These are phyloP conservation scores for Nemapogon koenigi DNA, from an alignment of 2,888 invertebrate genomes.

Conservation along the genomic window DNA sequence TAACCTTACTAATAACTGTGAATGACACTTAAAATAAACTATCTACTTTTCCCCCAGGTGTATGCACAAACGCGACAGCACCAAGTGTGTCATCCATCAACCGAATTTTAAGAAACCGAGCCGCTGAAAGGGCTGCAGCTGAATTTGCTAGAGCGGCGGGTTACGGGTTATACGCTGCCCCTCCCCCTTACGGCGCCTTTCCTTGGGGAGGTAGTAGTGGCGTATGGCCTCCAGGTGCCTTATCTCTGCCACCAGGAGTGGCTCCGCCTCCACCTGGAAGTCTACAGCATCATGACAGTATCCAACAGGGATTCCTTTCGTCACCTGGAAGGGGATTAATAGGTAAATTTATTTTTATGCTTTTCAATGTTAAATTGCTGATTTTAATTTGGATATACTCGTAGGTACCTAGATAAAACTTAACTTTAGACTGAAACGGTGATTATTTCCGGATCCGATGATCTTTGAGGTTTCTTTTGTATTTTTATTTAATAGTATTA, in stretches of 20 bases:
- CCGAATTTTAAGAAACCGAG: conserved; percentile 92
- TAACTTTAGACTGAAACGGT: no score
- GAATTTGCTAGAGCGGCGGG: conserved; percentile 94
- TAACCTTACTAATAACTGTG: no score
- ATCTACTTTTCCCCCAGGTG: conserved; percentile 66
- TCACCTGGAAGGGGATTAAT: conserved; percentile 20
- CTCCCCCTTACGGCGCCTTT: conserved; percentile 71
- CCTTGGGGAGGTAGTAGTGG: conserved; percentile 54
- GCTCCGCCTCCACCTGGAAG: conserved; percentile 36
- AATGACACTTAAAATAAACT: no score
- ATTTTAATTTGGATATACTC: no score
- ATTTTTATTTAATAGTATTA: no score
- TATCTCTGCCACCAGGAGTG: conserved; percentile 58
- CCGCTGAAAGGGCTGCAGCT: conserved; percentile 94
- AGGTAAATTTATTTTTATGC: no score
- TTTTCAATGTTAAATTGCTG: no score
- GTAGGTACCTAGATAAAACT: no score
- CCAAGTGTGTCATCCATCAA: conserved; percentile 98
- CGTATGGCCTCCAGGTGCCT: conserved; percentile 66
- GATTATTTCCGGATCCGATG: no score
- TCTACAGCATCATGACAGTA: conserved; percentile 48
- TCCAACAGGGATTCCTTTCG: conserved; percentile 47
- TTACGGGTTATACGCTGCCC: conserved; percentile 83
- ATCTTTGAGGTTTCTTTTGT: no score
- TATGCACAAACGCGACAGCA: conserved; percentile 93